Base-by-base conservation (phyloP, 2,113 vertebrate genomes). In the Cyanistes caeruleus region DNA sequence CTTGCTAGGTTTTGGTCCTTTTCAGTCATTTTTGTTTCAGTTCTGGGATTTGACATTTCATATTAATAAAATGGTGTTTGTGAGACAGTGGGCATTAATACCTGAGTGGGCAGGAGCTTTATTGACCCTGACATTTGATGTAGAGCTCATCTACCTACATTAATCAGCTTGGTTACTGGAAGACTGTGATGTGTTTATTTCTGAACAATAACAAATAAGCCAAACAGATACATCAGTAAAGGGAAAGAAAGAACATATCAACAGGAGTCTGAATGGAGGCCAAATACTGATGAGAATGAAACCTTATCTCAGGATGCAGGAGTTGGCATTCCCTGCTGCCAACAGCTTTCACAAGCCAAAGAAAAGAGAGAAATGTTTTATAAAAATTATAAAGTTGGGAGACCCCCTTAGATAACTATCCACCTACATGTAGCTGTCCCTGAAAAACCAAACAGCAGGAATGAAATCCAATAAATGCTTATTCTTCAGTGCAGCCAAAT, bases 221-320 rank as follows among this genome's bases (percentile, higher is more conserved):
- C 89, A 96, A 94, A 91, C 25, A 93, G 86, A 93, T 78, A 84
- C 52, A 90, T 94, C 74, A 94, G 83, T 80, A 81, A 93, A 90
- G 63, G 72, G 55, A 92, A 94, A 80, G 69, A 79, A 95, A 84
- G 63, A 82, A 93, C 27, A 30, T 87, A 91, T 95, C 96, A 95
- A 80, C 82, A 94, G 92, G 87, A 88, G 88, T 74, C 94, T 91
- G 90, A 95, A 89, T 5, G 9, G 67, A 93, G 95, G 95, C 84
- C 77, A 95, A 93, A 95, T 76, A 87, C 68, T 93, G 77, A 93
- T 86, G 94, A 95, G 91, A 91, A 87, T 77, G 62, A 93, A 96
- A 84, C 74, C 83, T 97, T 97, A 97, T 97, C 90, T 94, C 58
- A 69, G 89, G 84, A 79, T 92, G 79, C 94, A 96, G 95, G 73